phyloP scores from a whole-genome alignment of 1,140 invertebrate genomes.

The Brachionus sp. region DNA sequence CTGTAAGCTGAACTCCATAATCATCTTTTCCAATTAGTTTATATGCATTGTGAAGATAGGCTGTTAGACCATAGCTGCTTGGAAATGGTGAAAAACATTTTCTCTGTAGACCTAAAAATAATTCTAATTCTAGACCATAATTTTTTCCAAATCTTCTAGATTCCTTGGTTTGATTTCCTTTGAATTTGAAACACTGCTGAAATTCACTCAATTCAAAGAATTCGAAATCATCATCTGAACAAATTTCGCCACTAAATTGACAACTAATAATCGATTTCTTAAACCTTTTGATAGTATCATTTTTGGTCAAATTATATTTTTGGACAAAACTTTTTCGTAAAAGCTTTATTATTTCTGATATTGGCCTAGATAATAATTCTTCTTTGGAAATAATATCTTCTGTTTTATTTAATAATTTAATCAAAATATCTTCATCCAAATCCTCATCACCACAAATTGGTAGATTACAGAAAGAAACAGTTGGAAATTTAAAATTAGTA shows the following conservation, averaged over 20 bases:
- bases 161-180: background rate
- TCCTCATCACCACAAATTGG: background rate
- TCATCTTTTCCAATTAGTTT: background rate
- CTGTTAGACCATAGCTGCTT: background rate
- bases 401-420: background rate
- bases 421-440: background rate
- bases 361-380: background rate
- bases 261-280: background rate
- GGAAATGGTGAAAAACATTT: background rate
- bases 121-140: background rate
- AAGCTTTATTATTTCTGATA: background rate
- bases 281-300: background rate
- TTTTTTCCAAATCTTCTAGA: background rate
- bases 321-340: background rate
- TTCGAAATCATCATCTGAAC: constrained; percentile 12
- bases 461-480: constrained; percentile 17
- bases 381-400: background rate
- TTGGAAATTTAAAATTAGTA: constrained; percentile 9
- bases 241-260: constrained; percentile 3
- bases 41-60: background rate
- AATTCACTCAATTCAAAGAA: background rate
- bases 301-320: background rate
- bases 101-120: background rate
- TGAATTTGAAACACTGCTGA: constrained; percentile 12
- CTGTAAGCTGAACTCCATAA: background rate